Conservation (phyloP, 2,888 invertebrate species). For the Diaperis boleti region DNA sequence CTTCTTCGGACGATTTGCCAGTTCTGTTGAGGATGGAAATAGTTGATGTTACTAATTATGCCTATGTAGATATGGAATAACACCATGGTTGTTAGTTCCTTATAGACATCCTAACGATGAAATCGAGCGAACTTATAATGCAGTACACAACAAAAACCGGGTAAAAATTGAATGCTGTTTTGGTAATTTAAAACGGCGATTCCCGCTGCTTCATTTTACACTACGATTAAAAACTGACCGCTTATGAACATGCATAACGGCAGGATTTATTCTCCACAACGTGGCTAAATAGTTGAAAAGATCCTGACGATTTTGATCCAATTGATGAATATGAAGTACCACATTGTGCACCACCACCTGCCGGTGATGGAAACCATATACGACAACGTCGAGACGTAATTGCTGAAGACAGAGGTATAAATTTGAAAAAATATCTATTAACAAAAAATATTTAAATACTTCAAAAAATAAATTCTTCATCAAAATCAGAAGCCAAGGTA, state of each 20-base stretch:
- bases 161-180: neutral
- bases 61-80: neutral
- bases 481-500: too few relatives aligned
- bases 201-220: neutral
- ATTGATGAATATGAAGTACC: neutral
- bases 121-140: neutral
- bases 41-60: too few relatives aligned
- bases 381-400: too few relatives aligned
- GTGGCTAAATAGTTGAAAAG: neutral
- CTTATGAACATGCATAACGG: neutral
- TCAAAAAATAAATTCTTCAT: too few relatives aligned
- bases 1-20: too few relatives aligned
- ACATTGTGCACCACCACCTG: neutral
- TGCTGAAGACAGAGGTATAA: too few relatives aligned
- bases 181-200: neutral
- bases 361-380: too few relatives aligned
- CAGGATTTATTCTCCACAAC: neutral
- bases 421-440: too few relatives aligned
- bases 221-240: neutral
- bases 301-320: neutral
- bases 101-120: neutral
- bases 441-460: too few relatives aligned
- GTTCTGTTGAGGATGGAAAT: too few relatives aligned
- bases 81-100: neutral
- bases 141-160: neutral